Conservation (phyloP, 2,113 vertebrate genomes). For the Paradisaea rubra region DNA sequence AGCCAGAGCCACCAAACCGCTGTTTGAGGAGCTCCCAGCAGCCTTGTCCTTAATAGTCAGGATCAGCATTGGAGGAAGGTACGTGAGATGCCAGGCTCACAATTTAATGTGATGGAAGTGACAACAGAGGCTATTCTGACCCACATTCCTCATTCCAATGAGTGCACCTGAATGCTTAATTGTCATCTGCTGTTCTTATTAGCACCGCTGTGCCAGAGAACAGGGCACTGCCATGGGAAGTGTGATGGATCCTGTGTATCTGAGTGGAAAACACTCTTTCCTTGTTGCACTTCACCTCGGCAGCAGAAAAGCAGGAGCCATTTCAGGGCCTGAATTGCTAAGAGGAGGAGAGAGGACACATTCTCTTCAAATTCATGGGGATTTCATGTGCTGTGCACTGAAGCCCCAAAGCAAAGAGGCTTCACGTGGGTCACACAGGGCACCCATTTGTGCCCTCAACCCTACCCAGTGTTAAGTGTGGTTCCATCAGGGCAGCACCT, state of each 20-base stretch:
- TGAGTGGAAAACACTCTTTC: neutral
- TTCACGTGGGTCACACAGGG: neutral
- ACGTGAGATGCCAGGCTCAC: accelerated
- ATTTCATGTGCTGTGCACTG: neutral
- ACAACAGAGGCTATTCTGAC: neutral
- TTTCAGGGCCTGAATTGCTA: neutral
- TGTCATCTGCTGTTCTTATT: neutral
- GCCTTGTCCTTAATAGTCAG: neutral
- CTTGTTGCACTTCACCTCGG: neutral
- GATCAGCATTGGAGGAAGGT: neutral
- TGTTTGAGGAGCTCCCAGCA: neutral
- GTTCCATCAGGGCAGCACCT: neutral
- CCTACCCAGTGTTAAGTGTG: too few species aligned
- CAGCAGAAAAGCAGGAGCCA: neutral
- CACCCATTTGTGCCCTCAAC: neutral
- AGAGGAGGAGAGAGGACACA: neutral
- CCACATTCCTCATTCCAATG: neutral
- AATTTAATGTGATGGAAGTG: neutral
- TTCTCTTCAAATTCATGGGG: neutral
- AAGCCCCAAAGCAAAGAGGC: neutral
- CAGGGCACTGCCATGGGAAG: neutral
- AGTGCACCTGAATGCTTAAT: neutral
- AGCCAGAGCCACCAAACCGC: neutral
- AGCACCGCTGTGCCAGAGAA: neutral
- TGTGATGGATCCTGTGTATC: neutral